phyloP scores from a whole-genome alignment of 2,113 vertebrate genomes.

The Saiga tatarica region DNA sequence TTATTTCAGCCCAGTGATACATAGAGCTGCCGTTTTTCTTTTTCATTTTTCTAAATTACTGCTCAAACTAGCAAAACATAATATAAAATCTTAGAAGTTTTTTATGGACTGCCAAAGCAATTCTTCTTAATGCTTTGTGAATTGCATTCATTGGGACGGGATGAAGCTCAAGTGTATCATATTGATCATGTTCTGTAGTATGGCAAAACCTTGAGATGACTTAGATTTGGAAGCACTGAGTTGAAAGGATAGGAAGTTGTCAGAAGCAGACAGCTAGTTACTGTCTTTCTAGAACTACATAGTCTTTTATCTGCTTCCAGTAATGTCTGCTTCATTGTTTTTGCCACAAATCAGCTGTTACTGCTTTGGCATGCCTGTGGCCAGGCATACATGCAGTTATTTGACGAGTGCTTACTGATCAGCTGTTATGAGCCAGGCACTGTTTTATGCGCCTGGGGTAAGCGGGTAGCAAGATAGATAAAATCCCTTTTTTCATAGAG shows the following conservation, averaged over 20 bases:
- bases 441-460: background rate
- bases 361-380: background rate
- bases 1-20: background rate
- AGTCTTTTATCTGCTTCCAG: background rate
- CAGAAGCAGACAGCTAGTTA: background rate
- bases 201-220: background rate
- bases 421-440: background rate
- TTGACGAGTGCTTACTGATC: background rate
- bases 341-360: background rate
- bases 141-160: background rate
- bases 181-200: background rate
- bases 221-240: background rate
- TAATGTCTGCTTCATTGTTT: background rate
- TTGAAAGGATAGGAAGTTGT: background rate
- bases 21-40: background rate
- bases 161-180: background rate
- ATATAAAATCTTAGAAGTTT: background rate
- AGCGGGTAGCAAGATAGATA: slow-evolving; percentile 7
- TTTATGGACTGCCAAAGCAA: background rate
- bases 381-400: background rate
- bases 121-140: slow-evolving; percentile 10
- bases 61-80: background rate
- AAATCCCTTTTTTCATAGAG: background rate
- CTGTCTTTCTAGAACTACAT: background rate
- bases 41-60: slow-evolving; percentile 14